phyloP scores from a whole-genome alignment of 2,113 vertebrate species.

The Lutjanus erythropterus region DNA sequence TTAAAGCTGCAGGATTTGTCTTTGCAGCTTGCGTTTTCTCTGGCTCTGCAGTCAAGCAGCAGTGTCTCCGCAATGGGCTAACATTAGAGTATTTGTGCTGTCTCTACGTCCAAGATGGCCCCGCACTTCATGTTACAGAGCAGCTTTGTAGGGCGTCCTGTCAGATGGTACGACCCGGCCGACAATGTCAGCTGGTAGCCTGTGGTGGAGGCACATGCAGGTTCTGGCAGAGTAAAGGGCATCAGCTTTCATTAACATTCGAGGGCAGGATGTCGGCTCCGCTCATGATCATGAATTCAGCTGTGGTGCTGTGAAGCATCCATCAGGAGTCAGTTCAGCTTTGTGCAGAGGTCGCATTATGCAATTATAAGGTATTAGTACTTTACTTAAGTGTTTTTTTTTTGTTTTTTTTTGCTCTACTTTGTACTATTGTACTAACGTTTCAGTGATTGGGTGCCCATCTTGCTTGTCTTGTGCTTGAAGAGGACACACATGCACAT shows the following conservation, averaged over 20 bases:
- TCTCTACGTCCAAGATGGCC: background rate
- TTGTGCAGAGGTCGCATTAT: background rate
- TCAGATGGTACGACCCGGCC: conserved; percentile 29
- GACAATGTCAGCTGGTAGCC: conserved; percentile 30
- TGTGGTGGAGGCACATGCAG: conserved; percentile 23
- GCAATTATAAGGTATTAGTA: background rate
- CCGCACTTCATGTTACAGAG: conserved; percentile 21
- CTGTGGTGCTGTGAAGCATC: background rate
- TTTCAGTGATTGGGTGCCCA: too few relatives aligned
- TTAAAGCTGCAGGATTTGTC: conserved; percentile 36
- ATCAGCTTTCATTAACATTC: conserved; percentile 51
- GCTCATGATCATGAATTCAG: conserved; percentile 32
- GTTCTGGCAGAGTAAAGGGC: conserved; percentile 47
- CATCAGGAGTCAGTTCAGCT: conserved; percentile 14
- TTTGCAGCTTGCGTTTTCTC: conserved; percentile 45
- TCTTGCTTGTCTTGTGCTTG: background rate
- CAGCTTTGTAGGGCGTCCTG: conserved; percentile 30
- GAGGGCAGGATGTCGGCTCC: conserved; percentile 32
- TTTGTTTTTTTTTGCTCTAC: background rate
- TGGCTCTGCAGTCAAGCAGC: conserved; percentile 30
- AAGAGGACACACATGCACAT: background rate
- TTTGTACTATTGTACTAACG: background rate
- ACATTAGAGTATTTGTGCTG: conserved; percentile 26
- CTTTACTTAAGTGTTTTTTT: background rate
- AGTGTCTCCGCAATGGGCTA: conserved; percentile 6